Evolutionary conservation across 30 jellyfish, hydroid and myxozoan genomes (phyloP).

Genomic region (Sanderia malayensis): DNA sequence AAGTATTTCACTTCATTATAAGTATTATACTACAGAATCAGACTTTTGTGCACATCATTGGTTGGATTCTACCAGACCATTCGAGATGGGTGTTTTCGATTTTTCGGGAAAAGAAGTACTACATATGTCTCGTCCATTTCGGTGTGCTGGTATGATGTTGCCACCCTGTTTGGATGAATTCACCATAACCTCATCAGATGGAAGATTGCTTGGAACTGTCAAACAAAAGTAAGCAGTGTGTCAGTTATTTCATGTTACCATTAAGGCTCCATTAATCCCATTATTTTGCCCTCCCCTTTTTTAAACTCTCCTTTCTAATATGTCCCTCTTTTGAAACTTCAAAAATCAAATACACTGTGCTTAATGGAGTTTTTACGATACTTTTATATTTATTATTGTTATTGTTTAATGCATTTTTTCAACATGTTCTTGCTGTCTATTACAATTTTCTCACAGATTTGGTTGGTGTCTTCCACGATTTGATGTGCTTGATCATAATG

Average conservation of each 20-base stretch:
- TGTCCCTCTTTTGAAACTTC: too few relatives aligned
- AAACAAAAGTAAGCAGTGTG: neutral
- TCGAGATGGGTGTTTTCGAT: neutral
- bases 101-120: neutral
- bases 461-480: neutral
- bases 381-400: neutral
- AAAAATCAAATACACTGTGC: too few relatives aligned
- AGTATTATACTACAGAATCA: too few relatives aligned
- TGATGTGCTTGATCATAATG: neutral
- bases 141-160: neutral
- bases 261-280: neutral
- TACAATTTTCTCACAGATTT: neutral
- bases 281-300: neutral
- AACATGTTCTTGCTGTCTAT: neutral
- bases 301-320: too few relatives aligned
- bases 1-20: too few relatives aligned
- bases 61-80: neutral
- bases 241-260: neutral
- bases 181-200: neutral
- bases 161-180: neutral
- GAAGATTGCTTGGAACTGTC: neutral
- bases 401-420: too few relatives aligned
- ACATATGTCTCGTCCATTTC: neutral
- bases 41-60: too few relatives aligned
- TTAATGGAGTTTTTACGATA: neutral